Evolutionary conservation across 2,888 invertebrate species (phyloP).

Genomic region (Heliconius cydno): DNA sequence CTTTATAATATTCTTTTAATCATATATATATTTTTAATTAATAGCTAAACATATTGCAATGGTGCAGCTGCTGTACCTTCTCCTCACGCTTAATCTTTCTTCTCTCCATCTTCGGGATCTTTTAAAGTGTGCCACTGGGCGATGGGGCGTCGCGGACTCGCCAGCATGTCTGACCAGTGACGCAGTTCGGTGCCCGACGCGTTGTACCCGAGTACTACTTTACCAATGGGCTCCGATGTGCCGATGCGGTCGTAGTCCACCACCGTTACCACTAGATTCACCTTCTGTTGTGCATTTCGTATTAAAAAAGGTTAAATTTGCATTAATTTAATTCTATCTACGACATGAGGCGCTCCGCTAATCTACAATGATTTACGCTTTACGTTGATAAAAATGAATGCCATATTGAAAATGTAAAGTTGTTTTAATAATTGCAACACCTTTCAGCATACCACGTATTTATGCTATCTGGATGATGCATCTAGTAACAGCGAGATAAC

Average conservation of each 20-base stretch:
- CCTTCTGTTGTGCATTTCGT: slow-evolving; percentile 90
- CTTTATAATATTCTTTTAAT: too few relatives aligned
- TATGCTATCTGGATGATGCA: background rate
- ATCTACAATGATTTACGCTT: slow-evolving; percentile 11
- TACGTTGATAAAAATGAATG: slow-evolving; percentile 14
- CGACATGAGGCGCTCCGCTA: slow-evolving; percentile 21
- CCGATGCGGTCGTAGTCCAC: slow-evolving; percentile 99
- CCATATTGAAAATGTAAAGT: slow-evolving; percentile 14
- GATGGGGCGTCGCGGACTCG: slow-evolving; percentile 99
- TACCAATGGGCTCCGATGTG: slow-evolving; percentile 99
- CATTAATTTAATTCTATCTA: slow-evolving; percentile 15
- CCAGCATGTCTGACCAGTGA: slow-evolving; percentile 99
- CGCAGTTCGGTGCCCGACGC: slow-evolving; percentile 98
- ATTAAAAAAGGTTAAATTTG: slow-evolving; percentile 44
- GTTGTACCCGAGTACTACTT: slow-evolving; percentile 98
- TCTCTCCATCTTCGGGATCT: slow-evolving; percentile 97
- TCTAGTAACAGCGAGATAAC: slow-evolving; percentile 8
- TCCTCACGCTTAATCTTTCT: slow-evolving; percentile 86
- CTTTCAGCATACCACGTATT: background rate
- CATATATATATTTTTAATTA: background rate
- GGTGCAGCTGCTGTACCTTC: slow-evolving; percentile 52
- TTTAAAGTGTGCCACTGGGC: slow-evolving; percentile 99
- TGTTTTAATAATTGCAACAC: slow-evolving; percentile 17
- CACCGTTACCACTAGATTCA: slow-evolving; percentile 98
- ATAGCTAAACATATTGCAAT: background rate